phyloP scores from a whole-genome alignment of 2,888 invertebrate genomes.

The Tipula confusa region DNA sequence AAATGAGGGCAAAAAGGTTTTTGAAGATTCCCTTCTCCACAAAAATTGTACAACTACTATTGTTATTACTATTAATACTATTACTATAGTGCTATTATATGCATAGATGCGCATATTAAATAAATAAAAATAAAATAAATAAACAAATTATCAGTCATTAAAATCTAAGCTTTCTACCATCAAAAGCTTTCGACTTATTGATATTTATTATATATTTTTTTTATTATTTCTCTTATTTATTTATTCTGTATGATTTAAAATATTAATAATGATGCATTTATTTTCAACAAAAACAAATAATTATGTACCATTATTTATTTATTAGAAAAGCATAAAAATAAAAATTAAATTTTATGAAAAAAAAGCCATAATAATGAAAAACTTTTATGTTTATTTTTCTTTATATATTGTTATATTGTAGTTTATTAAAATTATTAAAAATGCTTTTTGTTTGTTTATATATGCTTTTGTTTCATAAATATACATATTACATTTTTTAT shows the following conservation, averaged over 20 bases:
- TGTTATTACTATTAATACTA: too few relatives aligned
- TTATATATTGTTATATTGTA: background rate
- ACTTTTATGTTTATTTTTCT: background rate
- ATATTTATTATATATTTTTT: too few relatives aligned
- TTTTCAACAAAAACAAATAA: background rate
- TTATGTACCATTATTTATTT: background rate
- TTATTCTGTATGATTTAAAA: background rate
- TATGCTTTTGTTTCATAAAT: background rate
- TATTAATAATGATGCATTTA: background rate
- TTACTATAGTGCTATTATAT: too few relatives aligned
- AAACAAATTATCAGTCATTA: too few relatives aligned
- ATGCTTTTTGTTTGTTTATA: background rate
- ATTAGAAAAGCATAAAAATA: background rate
- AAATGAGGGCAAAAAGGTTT: too few relatives aligned
- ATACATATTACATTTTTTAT: too few relatives aligned
- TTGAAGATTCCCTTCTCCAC: too few relatives aligned
- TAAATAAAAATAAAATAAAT: too few relatives aligned
- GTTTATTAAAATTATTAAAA: background rate
- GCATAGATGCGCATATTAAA: too few relatives aligned
- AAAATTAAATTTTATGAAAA: background rate
- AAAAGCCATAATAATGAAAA: background rate
- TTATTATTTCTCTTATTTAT: background rate
- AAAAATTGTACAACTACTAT: too few relatives aligned
- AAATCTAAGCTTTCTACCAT: too few relatives aligned
- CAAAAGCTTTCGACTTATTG: too few relatives aligned